These are phyloP conservation scores for Meteorus cinctellus DNA, from an alignment of 2,888 invertebrate genomes.

Conservation along the genomic window DNA sequence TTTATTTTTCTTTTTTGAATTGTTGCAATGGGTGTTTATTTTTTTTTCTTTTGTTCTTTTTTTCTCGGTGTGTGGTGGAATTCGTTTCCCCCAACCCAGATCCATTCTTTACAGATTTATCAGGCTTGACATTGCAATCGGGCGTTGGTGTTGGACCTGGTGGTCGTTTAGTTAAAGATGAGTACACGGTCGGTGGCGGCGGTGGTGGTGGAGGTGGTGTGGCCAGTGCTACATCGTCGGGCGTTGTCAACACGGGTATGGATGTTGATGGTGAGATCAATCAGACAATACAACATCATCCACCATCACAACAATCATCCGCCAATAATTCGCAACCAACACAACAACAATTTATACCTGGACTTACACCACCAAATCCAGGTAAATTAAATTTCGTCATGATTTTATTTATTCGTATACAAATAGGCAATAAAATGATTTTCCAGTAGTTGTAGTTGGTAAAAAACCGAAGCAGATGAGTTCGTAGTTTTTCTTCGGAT, in stretches of 20 bases:
- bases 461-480: background rate
- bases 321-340: conserved; percentile 73
- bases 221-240: conserved; percentile 59
- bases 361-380: conserved; percentile 64
- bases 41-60: conserved; percentile 50
- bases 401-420: background rate
- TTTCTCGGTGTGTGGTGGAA: conserved; percentile 52
- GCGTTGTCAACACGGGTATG: conserved; percentile 74
- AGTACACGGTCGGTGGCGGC: conserved; percentile 86
- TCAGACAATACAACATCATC: conserved; percentile 83
- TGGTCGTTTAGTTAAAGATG: conserved; percentile 92
- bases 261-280: conserved; percentile 79
- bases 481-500: background rate
- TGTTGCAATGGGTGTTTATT: conserved; percentile 32
- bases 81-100: conserved; percentile 72
- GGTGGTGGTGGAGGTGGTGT: conserved; percentile 69
- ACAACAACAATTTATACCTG: conserved; percentile 67
- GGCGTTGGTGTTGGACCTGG: conserved; percentile 77
- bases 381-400: conserved; percentile 56
- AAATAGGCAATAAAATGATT: background rate
- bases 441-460: background rate
- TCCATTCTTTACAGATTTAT: conserved; percentile 82
- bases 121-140: conserved; percentile 91
- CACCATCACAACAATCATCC: conserved; percentile 74
- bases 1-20: background rate